Conservation (phyloP, 2,797 vertebrate genomes). For the Parambassis ranga region DNA sequence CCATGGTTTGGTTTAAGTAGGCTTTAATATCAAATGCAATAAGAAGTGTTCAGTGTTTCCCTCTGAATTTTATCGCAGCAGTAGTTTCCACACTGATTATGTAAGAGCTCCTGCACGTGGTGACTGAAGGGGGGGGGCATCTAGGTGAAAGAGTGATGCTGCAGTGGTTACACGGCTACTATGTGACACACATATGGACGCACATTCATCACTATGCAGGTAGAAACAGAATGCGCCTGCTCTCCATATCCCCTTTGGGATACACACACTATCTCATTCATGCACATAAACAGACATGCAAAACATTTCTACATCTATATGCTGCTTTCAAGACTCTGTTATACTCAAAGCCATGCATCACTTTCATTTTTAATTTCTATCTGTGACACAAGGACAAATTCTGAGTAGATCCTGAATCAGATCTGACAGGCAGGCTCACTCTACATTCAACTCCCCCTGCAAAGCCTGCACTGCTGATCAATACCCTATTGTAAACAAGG, state of each 20-base stretch:
- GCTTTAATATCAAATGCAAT: no score
- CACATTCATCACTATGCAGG: background rate
- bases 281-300: background rate
- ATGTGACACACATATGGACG: constrained; percentile 28
- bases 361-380: background rate
- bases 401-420: constrained; percentile 13
- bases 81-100: constrained; percentile 56
- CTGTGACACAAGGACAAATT: background rate
- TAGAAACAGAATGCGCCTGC: background rate
- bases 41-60: constrained; percentile 1
- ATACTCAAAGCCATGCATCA: background rate
- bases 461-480: constrained; percentile 23
- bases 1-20: no score
- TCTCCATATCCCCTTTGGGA: background rate
- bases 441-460: constrained; percentile 20
- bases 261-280: background rate
- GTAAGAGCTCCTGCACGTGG: constrained; percentile 55
- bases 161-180: constrained; percentile 39
- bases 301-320: background rate
- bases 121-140: constrained; percentile 25
- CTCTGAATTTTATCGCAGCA: constrained; percentile 11
- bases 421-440: constrained; percentile 13
- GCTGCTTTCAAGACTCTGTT: background rate
- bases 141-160: constrained; percentile 40
- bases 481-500: constrained; percentile 50